phyloP scores from a whole-genome alignment of 2,113 vertebrate genomes.

The Recurvirostra avosetta region DNA sequence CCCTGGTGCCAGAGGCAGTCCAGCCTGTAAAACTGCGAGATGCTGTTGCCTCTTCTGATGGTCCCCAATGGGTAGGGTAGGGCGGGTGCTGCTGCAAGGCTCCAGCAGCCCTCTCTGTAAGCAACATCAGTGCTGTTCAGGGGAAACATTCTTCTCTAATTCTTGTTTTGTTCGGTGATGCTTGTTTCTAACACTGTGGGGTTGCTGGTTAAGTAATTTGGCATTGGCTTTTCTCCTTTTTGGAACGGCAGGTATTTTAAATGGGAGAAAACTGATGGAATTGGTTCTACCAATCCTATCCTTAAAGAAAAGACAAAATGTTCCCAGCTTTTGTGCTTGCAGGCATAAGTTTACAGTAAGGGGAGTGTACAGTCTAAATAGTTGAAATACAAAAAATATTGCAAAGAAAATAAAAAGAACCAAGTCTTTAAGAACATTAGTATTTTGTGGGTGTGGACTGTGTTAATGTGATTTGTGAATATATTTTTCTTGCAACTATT shows the following conservation, averaged over 20 bases:
- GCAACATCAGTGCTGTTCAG: not conserved
- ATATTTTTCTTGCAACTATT: not conserved
- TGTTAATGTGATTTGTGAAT: not conserved
- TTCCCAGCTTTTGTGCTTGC: not conserved
- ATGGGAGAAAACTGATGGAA: not conserved
- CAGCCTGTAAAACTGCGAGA: not conserved
- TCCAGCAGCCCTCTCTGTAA: not conserved
- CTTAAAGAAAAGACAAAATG: not conserved
- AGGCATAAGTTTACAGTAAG: not conserved
- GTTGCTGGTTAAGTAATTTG: not conserved
- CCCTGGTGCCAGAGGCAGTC: not conserved
- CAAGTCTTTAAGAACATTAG: not conserved
- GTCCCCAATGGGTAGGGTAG: not conserved
- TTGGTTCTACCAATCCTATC: not conserved
- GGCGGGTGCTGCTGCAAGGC: not conserved
- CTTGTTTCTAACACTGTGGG: not conserved
- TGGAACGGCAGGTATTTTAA: not conserved
- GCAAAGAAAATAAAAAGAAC: not conserved
- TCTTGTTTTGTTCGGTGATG: not conserved
- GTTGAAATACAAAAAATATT: not conserved
- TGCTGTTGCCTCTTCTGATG: not conserved
- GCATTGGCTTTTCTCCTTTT: not conserved
- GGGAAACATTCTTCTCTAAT: not conserved
- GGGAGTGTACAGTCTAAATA: not conserved
- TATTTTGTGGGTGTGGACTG: rapidly evolving